Percentiles rank a stretch among this genome's conserved stretches.
These are phyloP conservation scores for Podiceps cristatus DNA, from an alignment of 2,113 vertebrate species.

Conservation along the genomic window DNA sequence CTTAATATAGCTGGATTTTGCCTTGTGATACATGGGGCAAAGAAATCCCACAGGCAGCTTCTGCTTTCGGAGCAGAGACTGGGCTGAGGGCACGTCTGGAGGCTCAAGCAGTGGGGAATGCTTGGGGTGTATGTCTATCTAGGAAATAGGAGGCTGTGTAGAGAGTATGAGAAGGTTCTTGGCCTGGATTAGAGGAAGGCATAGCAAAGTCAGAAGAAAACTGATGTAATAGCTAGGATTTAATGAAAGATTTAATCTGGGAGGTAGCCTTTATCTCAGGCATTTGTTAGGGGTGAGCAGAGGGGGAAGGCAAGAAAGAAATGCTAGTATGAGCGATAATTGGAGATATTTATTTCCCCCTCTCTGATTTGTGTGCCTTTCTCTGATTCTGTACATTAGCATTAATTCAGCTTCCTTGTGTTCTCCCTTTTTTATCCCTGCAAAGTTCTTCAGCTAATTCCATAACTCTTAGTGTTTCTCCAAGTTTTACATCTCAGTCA, in stretches of 20 bases:
- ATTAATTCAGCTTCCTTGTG: not conserved
- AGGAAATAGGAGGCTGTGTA: not conserved
- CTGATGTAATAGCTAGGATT: not conserved
- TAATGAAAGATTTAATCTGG: conserved; percentile 41
- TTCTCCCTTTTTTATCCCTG: not conserved
- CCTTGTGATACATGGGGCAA: not conserved
- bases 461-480: not conserved
- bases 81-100: not conserved
- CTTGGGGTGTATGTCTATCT: not conserved
- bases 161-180: not conserved
- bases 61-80: not conserved
- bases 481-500: not conserved
- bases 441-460: not conserved
- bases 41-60: not conserved
- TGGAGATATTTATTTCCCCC: not conserved
- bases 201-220: not conserved
- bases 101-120: accelerated
- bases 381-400: not conserved
- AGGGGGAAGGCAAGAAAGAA: not conserved
- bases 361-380: not conserved
- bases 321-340: not conserved
- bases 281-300: not conserved
- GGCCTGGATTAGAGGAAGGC: not conserved
- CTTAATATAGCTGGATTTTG: not conserved
- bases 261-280: not conserved